Evolutionary conservation across 2,888 invertebrate species (phyloP).

Genomic region (Limnephilus rhombicus): DNA sequence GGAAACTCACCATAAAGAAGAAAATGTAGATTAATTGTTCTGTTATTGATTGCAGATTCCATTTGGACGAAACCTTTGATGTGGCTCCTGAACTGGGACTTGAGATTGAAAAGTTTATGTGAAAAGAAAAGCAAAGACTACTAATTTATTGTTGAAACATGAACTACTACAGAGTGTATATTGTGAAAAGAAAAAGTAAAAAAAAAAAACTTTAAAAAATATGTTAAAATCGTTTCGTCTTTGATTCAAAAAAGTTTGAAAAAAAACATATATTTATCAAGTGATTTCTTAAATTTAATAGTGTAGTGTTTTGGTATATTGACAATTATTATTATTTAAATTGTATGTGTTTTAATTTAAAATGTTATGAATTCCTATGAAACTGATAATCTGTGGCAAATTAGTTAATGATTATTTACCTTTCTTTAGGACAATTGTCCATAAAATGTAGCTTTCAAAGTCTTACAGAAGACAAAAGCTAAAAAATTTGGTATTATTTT

Average conservation of each 20-base stretch:
- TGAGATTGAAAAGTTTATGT: constrained; percentile 25
- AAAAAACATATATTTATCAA: constrained; percentile 45
- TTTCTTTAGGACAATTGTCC: neutral
- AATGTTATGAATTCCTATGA: constrained; percentile 9
- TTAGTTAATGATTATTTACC: neutral
- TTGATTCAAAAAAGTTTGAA: constrained; percentile 63
- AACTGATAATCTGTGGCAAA: constrained; percentile 11
- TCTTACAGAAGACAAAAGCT: neutral
- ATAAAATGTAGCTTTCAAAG: neutral
- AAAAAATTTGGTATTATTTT: neutral
- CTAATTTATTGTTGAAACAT: constrained; percentile 32
- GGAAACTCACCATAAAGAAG: neutral
- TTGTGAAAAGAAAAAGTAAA: constrained; percentile 38
- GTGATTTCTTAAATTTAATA: constrained; percentile 34
- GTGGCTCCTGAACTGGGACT: neutral
- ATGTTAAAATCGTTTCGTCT: constrained; percentile 55
- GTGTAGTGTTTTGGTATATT: constrained; percentile 46
- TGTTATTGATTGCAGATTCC: constrained; percentile 20
- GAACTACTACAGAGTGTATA: constrained; percentile 26
- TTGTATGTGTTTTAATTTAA: constrained; percentile 30
- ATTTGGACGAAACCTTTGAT: constrained; percentile 37
- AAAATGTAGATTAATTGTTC: neutral
- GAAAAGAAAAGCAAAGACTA: constrained; percentile 18
- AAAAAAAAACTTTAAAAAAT: constrained; percentile 55
- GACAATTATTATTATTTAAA: constrained; percentile 29